Evolutionary conservation across 2,113 vertebrate species (phyloP).

Genomic region (Morone saxatilis): DNA sequence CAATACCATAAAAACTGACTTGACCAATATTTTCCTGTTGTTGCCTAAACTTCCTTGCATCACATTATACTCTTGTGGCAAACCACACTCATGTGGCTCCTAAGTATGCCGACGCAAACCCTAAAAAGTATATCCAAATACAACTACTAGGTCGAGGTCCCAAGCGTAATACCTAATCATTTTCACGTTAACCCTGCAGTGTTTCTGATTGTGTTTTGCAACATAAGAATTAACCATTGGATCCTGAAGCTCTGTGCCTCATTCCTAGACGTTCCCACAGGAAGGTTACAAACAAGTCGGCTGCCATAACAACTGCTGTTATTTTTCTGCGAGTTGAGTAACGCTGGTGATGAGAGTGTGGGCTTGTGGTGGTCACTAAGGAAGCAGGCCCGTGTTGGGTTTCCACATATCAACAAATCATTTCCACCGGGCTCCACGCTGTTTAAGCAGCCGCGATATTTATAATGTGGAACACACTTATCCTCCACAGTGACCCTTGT

Average conservation of each 20-base stretch:
- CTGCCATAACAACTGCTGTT: constrained; percentile 76
- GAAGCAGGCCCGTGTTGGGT: constrained; percentile 61
- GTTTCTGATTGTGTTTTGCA: constrained; percentile 41
- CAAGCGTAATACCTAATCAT: constrained; percentile 44
- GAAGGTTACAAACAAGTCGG: constrained; percentile 74
- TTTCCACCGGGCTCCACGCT: constrained; percentile 53
- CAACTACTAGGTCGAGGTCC: constrained; percentile 17
- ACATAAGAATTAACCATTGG: constrained; percentile 43
- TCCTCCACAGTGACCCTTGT: constrained; percentile 15
- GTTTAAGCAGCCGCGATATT: constrained; percentile 48
- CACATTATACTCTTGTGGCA: constrained; percentile 53
- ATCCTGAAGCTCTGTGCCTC: constrained; percentile 37
- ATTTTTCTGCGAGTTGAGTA: constrained; percentile 61
- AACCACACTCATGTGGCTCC: constrained; percentile 57
- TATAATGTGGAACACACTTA: constrained; percentile 48
- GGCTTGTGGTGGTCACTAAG: constrained; percentile 70
- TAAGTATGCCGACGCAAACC: constrained; percentile 20
- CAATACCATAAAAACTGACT: constrained; percentile 43
- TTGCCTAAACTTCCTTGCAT: constrained; percentile 47
- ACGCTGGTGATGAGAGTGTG: constrained; percentile 51
- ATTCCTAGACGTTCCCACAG: constrained; percentile 57
- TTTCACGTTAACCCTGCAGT: constrained; percentile 41
- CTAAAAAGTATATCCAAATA: constrained; percentile 43
- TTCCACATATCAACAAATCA: constrained; percentile 65
- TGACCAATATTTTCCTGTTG: constrained; percentile 48